These are phyloP conservation scores for Mechanitis mazaeus DNA, from an alignment of 2,888 invertebrate genomes.

Conservation along the genomic window DNA sequence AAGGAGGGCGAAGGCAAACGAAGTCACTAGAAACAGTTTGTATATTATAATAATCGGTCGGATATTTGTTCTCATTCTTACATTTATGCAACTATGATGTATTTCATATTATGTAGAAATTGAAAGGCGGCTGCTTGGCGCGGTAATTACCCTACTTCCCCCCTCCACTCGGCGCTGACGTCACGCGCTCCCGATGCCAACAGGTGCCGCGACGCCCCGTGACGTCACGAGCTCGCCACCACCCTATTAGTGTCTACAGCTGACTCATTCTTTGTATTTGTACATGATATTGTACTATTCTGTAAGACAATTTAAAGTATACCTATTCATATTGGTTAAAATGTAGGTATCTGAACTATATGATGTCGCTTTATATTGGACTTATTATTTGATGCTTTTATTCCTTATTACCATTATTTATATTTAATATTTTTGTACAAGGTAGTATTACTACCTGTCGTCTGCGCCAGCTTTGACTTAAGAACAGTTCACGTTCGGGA, in stretches of 20 bases:
- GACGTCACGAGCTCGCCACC: slow-evolving; percentile 11
- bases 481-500: too few relatives aligned
- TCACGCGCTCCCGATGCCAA: slow-evolving; percentile 17
- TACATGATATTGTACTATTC: not conserved
- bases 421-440: too few relatives aligned
- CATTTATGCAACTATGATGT: slow-evolving; percentile 2
- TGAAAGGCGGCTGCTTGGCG: slow-evolving; percentile 6
- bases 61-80: not conserved
- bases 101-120: slow-evolving; percentile 6
- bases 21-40: too few relatives aligned
- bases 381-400: too few relatives aligned
- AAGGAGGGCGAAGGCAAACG: too few relatives aligned
- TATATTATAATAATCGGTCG: not conserved
- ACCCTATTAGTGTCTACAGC: not conserved
- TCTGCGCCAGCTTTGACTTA: too few relatives aligned
- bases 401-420: too few relatives aligned
- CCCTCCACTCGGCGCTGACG: slow-evolving; percentile 14
- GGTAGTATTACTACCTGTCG: too few relatives aligned
- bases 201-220: slow-evolving; percentile 17
- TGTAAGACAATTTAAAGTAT: not conserved
- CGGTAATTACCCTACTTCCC: slow-evolving; percentile 5
- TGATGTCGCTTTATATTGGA: too few relatives aligned
- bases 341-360: too few relatives aligned
- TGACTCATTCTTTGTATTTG: not conserved
- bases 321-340: too few relatives aligned